These are phyloP conservation scores for Brachyopa scutellaris DNA, from an alignment of 2,888 invertebrate genomes.

Conservation along the genomic window DNA sequence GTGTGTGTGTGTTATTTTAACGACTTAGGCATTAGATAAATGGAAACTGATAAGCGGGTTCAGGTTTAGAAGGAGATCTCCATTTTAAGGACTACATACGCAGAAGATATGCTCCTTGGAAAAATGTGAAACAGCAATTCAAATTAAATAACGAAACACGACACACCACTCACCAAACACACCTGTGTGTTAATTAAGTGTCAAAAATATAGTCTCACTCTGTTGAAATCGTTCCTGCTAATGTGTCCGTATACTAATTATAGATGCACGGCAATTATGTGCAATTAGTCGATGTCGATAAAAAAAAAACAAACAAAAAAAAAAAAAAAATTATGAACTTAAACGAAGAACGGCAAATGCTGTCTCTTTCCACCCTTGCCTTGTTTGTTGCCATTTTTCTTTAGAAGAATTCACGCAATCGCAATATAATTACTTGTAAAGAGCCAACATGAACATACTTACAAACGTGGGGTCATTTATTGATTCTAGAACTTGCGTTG, in stretches of 20 bases:
- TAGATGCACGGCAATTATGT: slow-evolving; percentile 71
- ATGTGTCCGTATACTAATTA: slow-evolving; percentile 67
- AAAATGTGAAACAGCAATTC: no score
- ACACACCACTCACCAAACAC: slow-evolving; percentile 12
- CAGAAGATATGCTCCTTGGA: no score
- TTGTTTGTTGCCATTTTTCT: not conserved
- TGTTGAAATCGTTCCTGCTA: slow-evolving; percentile 31
- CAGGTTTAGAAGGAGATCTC: no score
- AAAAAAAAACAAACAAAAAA: not conserved
- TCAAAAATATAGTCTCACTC: slow-evolving; percentile 51
- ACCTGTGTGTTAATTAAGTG: slow-evolving; percentile 67
- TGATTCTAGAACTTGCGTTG: slow-evolving; percentile 21
- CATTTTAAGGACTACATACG: no score
- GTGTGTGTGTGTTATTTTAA: slow-evolving; percentile 10
- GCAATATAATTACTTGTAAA: slow-evolving; percentile 8
- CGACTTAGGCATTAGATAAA: slow-evolving; percentile 49
- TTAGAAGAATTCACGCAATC: slow-evolving; percentile 51
- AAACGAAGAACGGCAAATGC: slow-evolving; percentile 42
- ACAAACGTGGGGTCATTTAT: slow-evolving; percentile 40
- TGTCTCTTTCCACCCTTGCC: not conserved
- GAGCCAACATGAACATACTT: no score
- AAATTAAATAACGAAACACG: slow-evolving; percentile 31
- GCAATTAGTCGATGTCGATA: slow-evolving; percentile 68
- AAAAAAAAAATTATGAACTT: no score
- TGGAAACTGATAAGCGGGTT: slow-evolving; percentile 43